A percentile compares a stretch with the other conserved stretches of the same genome.
Conservation (phyloP, 2,113 vertebrate species). For the Connochaetes taurinus region DNA sequence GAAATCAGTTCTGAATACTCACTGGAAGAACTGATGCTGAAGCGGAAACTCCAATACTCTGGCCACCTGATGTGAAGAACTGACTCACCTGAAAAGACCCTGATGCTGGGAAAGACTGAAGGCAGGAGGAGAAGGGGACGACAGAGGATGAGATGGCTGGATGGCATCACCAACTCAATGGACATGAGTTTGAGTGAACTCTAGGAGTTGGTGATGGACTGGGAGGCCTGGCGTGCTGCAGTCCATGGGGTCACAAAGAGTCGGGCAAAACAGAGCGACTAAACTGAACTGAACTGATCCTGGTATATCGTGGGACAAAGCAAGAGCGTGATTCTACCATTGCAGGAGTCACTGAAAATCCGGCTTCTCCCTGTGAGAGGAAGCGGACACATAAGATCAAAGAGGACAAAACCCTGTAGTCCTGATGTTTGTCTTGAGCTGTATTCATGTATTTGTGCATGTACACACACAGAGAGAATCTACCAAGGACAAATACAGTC, state of each 20-base stretch:
- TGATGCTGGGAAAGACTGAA: neutral
- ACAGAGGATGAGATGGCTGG: neutral
- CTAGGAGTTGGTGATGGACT: neutral
- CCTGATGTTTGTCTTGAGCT: neutral
- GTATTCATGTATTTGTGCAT: accelerated
- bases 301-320: neutral
- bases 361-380: neutral
- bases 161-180: neutral
- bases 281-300: neutral
- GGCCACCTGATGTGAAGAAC: neutral
- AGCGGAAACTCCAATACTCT: neutral
- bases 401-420: neutral
- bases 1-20: neutral
- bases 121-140: neutral
- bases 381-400: neutral
- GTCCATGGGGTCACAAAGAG: neutral
- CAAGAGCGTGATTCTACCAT: neutral
- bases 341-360: neutral
- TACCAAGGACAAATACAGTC: neutral
- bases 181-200: neutral
- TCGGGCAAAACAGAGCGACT: accelerated
- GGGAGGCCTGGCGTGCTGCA: neutral
- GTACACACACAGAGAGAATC: neutral
- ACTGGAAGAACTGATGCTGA: neutral
- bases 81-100: neutral